Evolutionary conservation across 2,113 vertebrate species (phyloP).

Genomic region (Canis aureus): DNA sequence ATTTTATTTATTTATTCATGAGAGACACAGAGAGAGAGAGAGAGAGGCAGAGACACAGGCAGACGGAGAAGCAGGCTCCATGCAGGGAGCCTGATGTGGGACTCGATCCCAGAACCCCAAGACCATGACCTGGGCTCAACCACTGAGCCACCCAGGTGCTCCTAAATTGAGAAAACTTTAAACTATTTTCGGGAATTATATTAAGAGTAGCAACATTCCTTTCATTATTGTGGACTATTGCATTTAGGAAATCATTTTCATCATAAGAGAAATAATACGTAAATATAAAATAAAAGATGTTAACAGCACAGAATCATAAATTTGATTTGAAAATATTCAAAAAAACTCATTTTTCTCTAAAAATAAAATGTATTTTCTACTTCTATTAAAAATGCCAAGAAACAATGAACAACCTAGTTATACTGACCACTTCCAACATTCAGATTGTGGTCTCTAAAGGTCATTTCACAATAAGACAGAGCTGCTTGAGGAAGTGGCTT

Average conservation of each 20-base stretch:
- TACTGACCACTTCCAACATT: background rate
- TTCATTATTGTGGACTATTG: background rate
- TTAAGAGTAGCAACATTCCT: background rate
- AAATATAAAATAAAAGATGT: background rate
- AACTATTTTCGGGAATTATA: background rate
- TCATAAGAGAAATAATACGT: background rate
- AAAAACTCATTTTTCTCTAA: background rate
- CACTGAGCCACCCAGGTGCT: no score
- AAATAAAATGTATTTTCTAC: background rate
- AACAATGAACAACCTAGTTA: background rate
- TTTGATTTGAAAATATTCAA: background rate
- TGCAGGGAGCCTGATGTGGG: no score
- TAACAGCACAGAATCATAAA: background rate
- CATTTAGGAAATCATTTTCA: background rate
- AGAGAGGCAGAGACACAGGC: no score
- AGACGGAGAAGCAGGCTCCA: no score
- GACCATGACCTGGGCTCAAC: no score
- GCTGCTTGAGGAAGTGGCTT: background rate
- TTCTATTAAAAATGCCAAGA: background rate
- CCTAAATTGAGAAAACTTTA: background rate
- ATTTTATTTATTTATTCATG: no score
- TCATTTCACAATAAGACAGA: background rate
- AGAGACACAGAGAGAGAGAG: no score
- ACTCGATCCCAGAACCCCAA: no score
- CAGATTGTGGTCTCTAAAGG: background rate